Percentiles rank a stretch among this genome's conserved stretches.
Evolutionary conservation across 2,113 vertebrate species (phyloP).

Genomic region (Crotalus viridis): DNA sequence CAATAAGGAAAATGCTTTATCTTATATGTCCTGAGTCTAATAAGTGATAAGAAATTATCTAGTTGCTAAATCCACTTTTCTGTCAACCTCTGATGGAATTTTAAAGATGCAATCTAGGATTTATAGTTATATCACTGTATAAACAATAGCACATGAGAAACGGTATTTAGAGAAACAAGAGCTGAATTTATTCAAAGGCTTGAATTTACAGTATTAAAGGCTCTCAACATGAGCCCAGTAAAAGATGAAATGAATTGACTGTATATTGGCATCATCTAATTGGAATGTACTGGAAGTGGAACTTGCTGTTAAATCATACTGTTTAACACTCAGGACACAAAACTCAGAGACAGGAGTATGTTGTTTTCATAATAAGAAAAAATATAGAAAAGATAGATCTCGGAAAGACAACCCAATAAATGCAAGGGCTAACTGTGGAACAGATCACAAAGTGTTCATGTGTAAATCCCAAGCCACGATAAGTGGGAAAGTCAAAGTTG

Average conservation of each 20-base stretch:
- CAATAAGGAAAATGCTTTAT: not conserved
- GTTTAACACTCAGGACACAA: not conserved
- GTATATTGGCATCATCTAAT: not conserved
- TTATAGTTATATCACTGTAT: not conserved
- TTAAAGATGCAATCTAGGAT: not conserved
- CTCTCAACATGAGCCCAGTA: not conserved
- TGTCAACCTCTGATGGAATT: not conserved
- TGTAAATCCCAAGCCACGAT: not conserved
- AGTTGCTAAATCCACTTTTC: not conserved
- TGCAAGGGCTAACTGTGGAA: not conserved
- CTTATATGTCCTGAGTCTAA: not conserved
- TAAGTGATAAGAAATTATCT: not conserved
- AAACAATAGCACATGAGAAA: not conserved
- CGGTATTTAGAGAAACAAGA: not conserved
- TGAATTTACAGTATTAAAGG: not conserved
- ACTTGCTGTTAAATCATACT: not conserved
- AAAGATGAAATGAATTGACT: not conserved
- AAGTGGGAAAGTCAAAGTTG: not conserved
- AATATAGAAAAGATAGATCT: not conserved
- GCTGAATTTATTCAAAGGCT: not conserved
- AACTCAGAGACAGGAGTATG: not conserved
- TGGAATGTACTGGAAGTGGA: not conserved
- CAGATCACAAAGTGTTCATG: not conserved
- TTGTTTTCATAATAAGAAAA: not conserved
- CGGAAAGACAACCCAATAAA: no score